A percentile compares a stretch with the other conserved stretches of the same genome.
Evolutionary conservation across 2,888 invertebrate genomes (phyloP).

Genomic region (Embidobia sp.): DNA sequence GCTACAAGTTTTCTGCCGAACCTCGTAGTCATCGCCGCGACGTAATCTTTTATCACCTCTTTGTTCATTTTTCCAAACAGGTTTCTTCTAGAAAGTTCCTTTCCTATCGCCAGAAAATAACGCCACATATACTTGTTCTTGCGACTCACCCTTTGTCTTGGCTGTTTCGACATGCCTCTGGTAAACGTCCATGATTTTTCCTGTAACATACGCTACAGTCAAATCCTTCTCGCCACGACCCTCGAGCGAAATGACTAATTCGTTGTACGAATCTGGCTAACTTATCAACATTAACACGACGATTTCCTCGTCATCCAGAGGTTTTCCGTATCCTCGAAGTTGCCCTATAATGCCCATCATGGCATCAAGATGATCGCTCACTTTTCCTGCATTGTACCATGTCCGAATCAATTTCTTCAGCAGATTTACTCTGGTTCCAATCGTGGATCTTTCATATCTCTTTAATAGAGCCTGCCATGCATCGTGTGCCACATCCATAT

Average conservation of each 20-base stretch:
- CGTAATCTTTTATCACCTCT: conserved; percentile 36
- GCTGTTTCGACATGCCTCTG: conserved; percentile 28
- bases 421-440: conserved; percentile 22
- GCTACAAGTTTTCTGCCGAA: conserved; percentile 22
- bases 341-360: conserved; percentile 50
- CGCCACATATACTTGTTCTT: too few relatives aligned
- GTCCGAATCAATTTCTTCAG: conserved; percentile 18
- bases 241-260: conserved; percentile 59
- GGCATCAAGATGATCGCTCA: conserved; percentile 58
- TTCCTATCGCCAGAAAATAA: too few relatives aligned
- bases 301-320: conserved; percentile 55
- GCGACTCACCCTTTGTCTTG: too few relatives aligned
- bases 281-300: conserved; percentile 61
- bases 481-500: conserved; percentile 24
- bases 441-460: conserved; percentile 22
- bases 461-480: conserved; percentile 33
- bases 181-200: conserved; percentile 65
- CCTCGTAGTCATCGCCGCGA: conserved; percentile 35
- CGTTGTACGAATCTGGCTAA: conserved; percentile 59
- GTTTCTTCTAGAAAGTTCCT: too few relatives aligned
- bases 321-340: conserved; percentile 57
- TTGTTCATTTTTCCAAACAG: too few relatives aligned
- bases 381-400: conserved; percentile 27
- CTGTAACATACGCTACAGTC: conserved; percentile 56
- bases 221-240: conserved; percentile 57